A percentile compares a stretch with the other conserved stretches of the same genome.
Conservation (phyloP, 2,888 invertebrate species). For the Ferdinandea cuprea region DNA sequence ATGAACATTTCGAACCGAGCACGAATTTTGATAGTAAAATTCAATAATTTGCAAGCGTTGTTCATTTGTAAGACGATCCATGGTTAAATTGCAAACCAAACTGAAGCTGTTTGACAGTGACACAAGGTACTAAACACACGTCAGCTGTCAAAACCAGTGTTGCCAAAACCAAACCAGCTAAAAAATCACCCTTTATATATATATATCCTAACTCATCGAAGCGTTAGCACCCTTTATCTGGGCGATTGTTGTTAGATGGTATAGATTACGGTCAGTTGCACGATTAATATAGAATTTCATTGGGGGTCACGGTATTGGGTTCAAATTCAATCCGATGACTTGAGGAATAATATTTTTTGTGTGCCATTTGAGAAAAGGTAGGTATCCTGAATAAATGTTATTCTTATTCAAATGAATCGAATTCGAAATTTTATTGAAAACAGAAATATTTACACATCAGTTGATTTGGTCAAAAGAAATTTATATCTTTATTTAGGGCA, state of each 20-base stretch:
- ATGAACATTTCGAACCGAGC: too few species aligned
- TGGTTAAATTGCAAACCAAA: too few species aligned
- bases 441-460: slow-evolving; percentile 13
- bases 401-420: slow-evolving; percentile 39
- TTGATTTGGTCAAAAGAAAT: slow-evolving; percentile 10
- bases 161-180: too few species aligned
- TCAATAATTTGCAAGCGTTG: too few species aligned
- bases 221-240: not conserved
- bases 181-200: too few species aligned
- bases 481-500: not conserved
- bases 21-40: too few species aligned
- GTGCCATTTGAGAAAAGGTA: slow-evolving; percentile 4
- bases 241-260: not conserved
- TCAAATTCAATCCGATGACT: not conserved
- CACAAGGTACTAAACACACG: too few species aligned
- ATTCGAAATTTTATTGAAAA: slow-evolving; percentile 18
- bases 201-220: too few species aligned
- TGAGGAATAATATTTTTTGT: slow-evolving; percentile 1
- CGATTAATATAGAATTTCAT: slow-evolving; percentile 1
- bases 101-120: too few species aligned
- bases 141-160: too few species aligned
- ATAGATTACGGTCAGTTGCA: slow-evolving; percentile 8
- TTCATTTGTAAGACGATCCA: too few species aligned
- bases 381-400: slow-evolving; percentile 15
- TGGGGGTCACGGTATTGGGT: not conserved